These are phyloP conservation scores for Lasioglossum malachurum DNA, from an alignment of 2,888 invertebrate genomes.

Conservation along the genomic window DNA sequence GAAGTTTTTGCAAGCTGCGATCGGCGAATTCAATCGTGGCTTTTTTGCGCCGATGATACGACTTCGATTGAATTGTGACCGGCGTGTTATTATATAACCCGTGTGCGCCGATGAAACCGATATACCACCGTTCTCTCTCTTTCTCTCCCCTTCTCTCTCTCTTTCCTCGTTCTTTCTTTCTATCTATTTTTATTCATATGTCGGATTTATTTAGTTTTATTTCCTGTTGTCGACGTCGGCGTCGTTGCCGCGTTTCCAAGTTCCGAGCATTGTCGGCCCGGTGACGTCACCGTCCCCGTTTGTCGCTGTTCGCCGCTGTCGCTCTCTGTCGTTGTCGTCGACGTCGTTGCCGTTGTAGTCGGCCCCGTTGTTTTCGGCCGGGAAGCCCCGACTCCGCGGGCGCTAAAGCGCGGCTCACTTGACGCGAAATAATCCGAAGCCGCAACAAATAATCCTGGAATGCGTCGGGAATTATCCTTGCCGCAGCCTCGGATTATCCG, in stretches of 20 bases:
- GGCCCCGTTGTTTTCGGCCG: background rate
- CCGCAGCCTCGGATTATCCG: constrained; percentile 59
- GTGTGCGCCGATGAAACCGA: background rate
- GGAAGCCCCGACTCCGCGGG: background rate
- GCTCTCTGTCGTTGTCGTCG: background rate
- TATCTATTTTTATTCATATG: background rate
- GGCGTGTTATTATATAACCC: constrained; percentile 23
- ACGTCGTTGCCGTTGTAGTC: background rate
- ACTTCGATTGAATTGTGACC: constrained; percentile 49
- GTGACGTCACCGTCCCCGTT: background rate
- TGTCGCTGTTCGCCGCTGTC: background rate
- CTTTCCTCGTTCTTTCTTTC: background rate
- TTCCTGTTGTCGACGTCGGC: background rate
- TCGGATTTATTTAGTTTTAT: constrained; percentile 16
- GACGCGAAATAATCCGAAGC: constrained; percentile 59
- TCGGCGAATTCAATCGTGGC: constrained; percentile 37
- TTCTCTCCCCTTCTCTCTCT: background rate
- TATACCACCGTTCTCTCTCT: background rate
- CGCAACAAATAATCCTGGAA: constrained; percentile 64
- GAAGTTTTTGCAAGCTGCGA: constrained; percentile 47
- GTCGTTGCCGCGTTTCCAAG: background rate
- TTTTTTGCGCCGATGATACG: constrained; percentile 36
- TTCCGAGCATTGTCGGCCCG: background rate
- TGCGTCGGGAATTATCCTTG: constrained; percentile 57
- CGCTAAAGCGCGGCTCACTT: constrained; percentile 40